Evolutionary conservation across 1,140 invertebrate species (phyloP).

Genomic region (Drosophila murphyi): DNA sequence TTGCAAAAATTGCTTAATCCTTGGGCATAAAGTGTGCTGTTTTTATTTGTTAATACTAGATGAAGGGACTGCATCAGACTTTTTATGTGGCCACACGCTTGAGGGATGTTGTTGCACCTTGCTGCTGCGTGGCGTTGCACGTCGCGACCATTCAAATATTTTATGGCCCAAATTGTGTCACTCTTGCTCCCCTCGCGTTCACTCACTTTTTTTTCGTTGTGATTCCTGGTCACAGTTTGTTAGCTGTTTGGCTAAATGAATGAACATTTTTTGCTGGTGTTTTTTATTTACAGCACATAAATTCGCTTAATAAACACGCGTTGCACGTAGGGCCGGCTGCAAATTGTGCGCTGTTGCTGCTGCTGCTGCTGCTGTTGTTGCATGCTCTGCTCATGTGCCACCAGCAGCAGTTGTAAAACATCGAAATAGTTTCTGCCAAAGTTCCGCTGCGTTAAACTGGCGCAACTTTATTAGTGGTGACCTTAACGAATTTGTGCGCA

Average conservation of each 20-base stretch:
- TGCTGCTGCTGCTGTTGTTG: slow-evolving; percentile 13
- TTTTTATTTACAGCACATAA: slow-evolving; percentile 78
- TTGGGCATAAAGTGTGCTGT: not conserved
- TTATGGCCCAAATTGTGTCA: slow-evolving; percentile 74
- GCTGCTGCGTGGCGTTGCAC: slow-evolving; percentile 33
- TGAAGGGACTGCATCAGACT: slow-evolving; percentile 7
- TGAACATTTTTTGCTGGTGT: slow-evolving; percentile 56
- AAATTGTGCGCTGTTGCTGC: slow-evolving; percentile 45
- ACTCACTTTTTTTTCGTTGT: not conserved
- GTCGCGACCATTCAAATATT: slow-evolving; percentile 72
- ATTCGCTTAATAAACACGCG: slow-evolving; percentile 78
- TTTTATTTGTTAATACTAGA: slow-evolving; percentile 5
- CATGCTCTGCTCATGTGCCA: not conserved
- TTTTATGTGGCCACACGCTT: not conserved
- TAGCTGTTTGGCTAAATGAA: slow-evolving; percentile 17
- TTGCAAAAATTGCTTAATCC: slow-evolving; percentile 1
- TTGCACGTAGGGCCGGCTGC: slow-evolving; percentile 46
- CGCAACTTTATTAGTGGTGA: slow-evolving; percentile 72
- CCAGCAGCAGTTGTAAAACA: slow-evolving; percentile 62
- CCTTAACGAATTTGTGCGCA: slow-evolving; percentile 55
- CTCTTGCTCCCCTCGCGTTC: slow-evolving; percentile 10
- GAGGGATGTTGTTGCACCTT: slow-evolving; percentile 33
- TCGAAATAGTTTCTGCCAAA: slow-evolving; percentile 56
- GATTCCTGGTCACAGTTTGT: slow-evolving; percentile 11
- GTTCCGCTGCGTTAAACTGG: slow-evolving; percentile 70